Conservation (phyloP, 2,113 vertebrate species). For the Myiagra hebetior region DNA sequence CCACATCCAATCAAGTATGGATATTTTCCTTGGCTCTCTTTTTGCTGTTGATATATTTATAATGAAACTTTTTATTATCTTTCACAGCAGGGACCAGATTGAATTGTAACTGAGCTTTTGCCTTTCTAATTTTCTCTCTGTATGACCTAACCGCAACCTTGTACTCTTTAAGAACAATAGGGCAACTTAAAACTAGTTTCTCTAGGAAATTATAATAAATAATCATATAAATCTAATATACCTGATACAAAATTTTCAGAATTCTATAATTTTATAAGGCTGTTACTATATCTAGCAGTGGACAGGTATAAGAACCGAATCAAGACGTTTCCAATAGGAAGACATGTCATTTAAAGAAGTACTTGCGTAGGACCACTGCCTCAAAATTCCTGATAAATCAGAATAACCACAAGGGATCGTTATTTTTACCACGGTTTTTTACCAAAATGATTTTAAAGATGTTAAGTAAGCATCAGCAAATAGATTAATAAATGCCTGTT, state of each 20-base stretch:
- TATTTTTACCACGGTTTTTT: neutral
- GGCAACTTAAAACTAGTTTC: neutral
- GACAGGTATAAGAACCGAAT: neutral
- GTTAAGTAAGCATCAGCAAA: neutral
- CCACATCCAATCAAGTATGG: too few relatives aligned
- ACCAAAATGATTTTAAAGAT: neutral
- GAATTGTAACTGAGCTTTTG: too few relatives aligned
- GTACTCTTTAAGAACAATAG: neutral
- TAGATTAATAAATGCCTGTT: constrained; percentile 8
- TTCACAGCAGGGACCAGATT: too few relatives aligned
- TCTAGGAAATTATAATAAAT: neutral
- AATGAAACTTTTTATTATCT: too few relatives aligned
- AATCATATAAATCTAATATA: neutral
- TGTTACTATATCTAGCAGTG: neutral
- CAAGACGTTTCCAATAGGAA: neutral
- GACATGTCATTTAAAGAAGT: neutral
- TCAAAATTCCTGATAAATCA: neutral
- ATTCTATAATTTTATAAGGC: neutral
- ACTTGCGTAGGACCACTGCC: neutral
- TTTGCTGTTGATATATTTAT: too few relatives aligned
- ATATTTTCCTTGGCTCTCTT: too few relatives aligned
- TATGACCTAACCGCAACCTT: too few relatives aligned
- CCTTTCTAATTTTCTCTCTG: too few relatives aligned
- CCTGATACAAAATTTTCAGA: neutral
- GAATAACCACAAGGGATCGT: neutral